phyloP scores from a whole-genome alignment of 92 coral and sea anemone genomes.

The Muricea muricata region DNA sequence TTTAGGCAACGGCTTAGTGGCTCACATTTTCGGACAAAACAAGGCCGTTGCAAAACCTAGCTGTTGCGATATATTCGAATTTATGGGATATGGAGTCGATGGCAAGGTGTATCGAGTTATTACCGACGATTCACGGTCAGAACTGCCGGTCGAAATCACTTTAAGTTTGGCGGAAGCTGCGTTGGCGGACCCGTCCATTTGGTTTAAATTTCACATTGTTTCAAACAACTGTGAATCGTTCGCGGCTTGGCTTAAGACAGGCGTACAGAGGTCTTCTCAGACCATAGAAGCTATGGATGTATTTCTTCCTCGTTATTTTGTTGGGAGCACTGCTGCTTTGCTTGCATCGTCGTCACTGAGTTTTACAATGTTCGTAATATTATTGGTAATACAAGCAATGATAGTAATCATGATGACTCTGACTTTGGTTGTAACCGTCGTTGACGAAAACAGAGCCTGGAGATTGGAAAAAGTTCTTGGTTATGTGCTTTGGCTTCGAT shows the following conservation, averaged over 20 bases:
- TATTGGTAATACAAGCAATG: too few relatives aligned
- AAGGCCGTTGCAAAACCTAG: conserved; percentile 24
- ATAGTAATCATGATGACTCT: too few relatives aligned
- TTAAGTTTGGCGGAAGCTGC: neutral
- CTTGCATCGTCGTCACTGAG: too few relatives aligned
- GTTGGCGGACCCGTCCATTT: neutral
- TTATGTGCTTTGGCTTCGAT: too few relatives aligned
- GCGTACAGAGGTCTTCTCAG: neutral
- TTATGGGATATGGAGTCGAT: neutral
- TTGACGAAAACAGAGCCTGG: too few relatives aligned
- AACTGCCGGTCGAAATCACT: neutral
- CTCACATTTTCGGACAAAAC: neutral
- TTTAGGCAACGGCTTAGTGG: conserved; percentile 14
- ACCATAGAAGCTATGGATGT: neutral
- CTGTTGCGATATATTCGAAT: neutral
- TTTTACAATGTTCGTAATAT: too few relatives aligned
- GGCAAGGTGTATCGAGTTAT: conserved; percentile 24
- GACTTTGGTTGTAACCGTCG: too few relatives aligned
- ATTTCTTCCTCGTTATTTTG: too few relatives aligned
- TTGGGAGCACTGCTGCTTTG: too few relatives aligned
- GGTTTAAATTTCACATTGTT: neutral
- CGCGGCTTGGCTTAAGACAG: conserved; percentile 30
- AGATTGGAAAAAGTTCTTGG: too few relatives aligned
- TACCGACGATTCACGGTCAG: neutral
- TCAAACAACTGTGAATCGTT: conserved; percentile 39